Evolutionary conservation across 2,888 invertebrate genomes (phyloP).

Genomic region (Perizoma affinitatum): DNA sequence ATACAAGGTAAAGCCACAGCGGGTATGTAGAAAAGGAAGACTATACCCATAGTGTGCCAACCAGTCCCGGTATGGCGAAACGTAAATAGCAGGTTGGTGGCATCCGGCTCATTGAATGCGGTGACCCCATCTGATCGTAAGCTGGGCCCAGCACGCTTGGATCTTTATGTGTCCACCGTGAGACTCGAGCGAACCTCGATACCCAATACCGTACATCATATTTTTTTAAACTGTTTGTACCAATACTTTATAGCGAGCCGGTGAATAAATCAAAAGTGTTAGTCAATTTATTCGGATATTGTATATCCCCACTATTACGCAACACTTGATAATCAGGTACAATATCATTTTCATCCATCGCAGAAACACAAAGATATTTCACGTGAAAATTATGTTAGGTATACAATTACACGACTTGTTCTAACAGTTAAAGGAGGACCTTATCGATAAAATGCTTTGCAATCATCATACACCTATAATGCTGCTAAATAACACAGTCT

Average conservation of each 20-base stretch:
- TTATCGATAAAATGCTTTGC: conserved; percentile 39
- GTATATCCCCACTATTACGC: neutral
- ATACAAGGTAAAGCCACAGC: conserved; percentile 44
- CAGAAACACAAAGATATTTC: conserved; percentile 5
- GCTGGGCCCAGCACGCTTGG: conserved; percentile 67
- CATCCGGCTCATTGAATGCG: conserved; percentile 83
- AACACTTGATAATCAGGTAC: conserved; percentile 5
- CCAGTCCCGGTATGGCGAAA: conserved; percentile 78
- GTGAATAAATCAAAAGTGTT: too few relatives aligned
- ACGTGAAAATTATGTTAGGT: conserved; percentile 18
- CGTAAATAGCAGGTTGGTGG: conserved; percentile 81
- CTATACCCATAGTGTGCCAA: conserved; percentile 77
- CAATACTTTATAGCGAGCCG: too few relatives aligned
- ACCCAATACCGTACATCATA: neutral
- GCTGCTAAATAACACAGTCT: conserved; percentile 39
- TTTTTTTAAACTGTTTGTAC: neutral
- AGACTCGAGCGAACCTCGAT: conserved; percentile 24
- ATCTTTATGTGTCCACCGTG: conserved; percentile 45
- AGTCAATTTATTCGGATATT: too few relatives aligned
- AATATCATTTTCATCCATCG: conserved; percentile 17
- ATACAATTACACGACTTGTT: conserved; percentile 24
- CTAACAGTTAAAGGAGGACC: conserved; percentile 32
- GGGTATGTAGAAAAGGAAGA: conserved; percentile 60
- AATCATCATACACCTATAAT: conserved; percentile 41
- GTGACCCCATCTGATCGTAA: conserved; percentile 82